phyloP scores from a whole-genome alignment of 2,888 invertebrate species.

The Xylota segnis region DNA sequence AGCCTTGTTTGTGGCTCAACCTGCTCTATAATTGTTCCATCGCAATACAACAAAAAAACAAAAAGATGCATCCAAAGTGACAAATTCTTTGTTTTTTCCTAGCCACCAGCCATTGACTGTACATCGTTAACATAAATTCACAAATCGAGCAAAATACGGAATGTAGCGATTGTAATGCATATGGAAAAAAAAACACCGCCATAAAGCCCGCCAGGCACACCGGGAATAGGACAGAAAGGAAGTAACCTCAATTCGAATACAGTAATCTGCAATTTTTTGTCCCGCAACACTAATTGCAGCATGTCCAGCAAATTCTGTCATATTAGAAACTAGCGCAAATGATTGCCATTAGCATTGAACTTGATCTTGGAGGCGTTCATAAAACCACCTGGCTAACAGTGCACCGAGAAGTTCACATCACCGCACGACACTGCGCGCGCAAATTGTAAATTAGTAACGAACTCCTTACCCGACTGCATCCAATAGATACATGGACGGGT shows the following conservation, averaged over 20 bases:
- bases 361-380: slow-evolving; percentile 66
- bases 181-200: slow-evolving; percentile 1
- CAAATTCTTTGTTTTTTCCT: background rate
- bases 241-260: slow-evolving; percentile 58
- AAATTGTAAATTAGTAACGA: slow-evolving; percentile 58
- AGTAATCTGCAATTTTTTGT: background rate
- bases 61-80: background rate
- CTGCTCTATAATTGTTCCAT: background rate
- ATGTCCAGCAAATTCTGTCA: slow-evolving; percentile 53
- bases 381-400: slow-evolving; percentile 40
- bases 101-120: slow-evolving; percentile 1
- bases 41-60: background rate
- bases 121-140: slow-evolving; percentile 54
- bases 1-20: background rate
- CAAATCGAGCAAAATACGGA: slow-evolving; percentile 9
- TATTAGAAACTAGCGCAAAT: slow-evolving; percentile 65
- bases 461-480: slow-evolving; percentile 34
- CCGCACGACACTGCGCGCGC: slow-evolving; percentile 64
- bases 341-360: slow-evolving; percentile 73
- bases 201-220: slow-evolving; percentile 40
- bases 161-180: background rate
- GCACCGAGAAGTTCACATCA: slow-evolving; percentile 64
- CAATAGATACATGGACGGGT: slow-evolving; percentile 39
- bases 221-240: slow-evolving; percentile 66
- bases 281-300: slow-evolving; percentile 54